Conservation (phyloP, 2,113 vertebrate genomes). For the Dicaeum eximium region DNA sequence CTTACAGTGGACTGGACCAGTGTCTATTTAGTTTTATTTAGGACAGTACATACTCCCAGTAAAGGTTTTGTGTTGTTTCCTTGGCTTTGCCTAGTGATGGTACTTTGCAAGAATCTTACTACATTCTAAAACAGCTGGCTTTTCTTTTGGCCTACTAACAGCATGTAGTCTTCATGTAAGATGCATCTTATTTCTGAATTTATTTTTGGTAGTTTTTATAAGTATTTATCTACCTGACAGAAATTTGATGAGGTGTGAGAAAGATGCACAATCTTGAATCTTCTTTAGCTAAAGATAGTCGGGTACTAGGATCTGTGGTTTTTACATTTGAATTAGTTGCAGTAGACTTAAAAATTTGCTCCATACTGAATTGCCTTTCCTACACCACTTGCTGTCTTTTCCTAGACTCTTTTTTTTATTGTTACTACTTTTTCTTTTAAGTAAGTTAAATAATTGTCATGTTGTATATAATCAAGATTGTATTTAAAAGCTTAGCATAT, state of each 20-base stretch:
- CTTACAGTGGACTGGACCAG: neutral
- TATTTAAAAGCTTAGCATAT: neutral
- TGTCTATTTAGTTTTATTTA: neutral
- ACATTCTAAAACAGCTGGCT: neutral
- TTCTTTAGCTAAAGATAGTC: neutral
- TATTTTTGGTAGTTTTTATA: neutral
- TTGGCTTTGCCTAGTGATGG: neutral
- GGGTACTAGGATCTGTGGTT: neutral
- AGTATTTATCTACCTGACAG: neutral
- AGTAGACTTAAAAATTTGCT: neutral
- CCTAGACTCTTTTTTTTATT: neutral
- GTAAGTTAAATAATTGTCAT: neutral
- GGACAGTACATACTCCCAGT: neutral
- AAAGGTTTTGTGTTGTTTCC: neutral
- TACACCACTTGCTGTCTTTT: neutral
- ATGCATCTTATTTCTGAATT: neutral
- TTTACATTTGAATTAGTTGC: neutral
- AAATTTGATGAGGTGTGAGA: neutral
- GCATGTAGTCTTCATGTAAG: neutral
- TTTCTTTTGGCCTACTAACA: conserved; percentile 23
- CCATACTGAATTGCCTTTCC: neutral
- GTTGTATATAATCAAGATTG: neutral
- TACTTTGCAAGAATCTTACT: conserved; percentile 3
- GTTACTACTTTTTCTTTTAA: neutral
- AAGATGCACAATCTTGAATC: neutral